phyloP scores from a whole-genome alignment of 37 sponge, comb jelly and placozoan species.

The Aphrocallistes beatrix region DNA sequence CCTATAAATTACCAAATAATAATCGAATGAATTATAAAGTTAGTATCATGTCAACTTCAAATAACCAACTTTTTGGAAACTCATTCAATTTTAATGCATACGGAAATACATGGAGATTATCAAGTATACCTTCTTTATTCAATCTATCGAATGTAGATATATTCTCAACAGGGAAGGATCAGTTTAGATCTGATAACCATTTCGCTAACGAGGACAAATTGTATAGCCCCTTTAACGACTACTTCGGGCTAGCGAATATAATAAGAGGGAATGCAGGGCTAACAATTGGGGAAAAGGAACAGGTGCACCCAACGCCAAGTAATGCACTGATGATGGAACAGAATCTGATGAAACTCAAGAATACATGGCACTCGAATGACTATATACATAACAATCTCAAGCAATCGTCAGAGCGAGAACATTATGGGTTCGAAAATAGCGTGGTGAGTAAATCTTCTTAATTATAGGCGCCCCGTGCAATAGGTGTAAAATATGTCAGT shows the following conservation, averaged over 20 bases:
- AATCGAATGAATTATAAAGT: background rate
- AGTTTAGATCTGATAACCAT: background rate
- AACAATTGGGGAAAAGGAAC: background rate
- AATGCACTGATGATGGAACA: background rate
- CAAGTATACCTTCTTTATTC: background rate
- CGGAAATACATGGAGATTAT: background rate
- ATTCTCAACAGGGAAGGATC: background rate
- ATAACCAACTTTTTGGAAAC: background rate
- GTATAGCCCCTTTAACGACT: slow-evolving; percentile 18
- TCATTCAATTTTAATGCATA: background rate
- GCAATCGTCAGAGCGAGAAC: background rate
- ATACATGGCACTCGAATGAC: background rate
- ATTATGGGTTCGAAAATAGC: background rate
- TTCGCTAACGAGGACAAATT: too few species aligned
- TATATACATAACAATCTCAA: background rate
- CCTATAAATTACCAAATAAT: background rate
- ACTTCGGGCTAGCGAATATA: background rate
- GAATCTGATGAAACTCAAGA: background rate
- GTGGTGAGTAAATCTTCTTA: background rate
- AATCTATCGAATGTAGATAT: background rate
- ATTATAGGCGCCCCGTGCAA: too few species aligned
- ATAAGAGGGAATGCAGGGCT: background rate
- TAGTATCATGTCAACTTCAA: background rate
- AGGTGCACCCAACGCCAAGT: background rate
- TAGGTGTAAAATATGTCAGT: too few species aligned